phyloP scores from a whole-genome alignment of 2,888 invertebrate species.

The Cataglyphis altisquamis region DNA sequence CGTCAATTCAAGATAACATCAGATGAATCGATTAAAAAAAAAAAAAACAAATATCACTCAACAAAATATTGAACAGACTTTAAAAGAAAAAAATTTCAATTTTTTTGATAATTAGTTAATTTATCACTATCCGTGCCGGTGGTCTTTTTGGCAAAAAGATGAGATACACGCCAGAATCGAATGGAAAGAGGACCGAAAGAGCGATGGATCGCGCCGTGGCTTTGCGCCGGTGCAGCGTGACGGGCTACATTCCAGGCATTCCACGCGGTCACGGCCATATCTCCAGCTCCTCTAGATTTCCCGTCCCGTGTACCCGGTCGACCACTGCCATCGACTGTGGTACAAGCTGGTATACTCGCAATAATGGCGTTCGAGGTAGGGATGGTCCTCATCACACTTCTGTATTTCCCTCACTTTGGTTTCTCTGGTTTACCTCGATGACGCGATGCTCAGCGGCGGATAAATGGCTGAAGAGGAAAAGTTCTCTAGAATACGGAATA shows the following conservation, averaged over 20 bases:
- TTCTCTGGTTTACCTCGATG: conserved; percentile 45
- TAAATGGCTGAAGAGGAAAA: conserved; percentile 28
- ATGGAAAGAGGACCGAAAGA: conserved; percentile 81
- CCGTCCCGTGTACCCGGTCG: conserved; percentile 68
- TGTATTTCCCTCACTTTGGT: conserved; percentile 37
- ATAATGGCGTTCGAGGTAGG: conserved; percentile 39
- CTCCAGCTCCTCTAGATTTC: conserved; percentile 84
- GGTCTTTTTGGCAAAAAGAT: conserved; percentile 55
- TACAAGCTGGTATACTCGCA: conserved; percentile 51
- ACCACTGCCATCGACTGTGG: conserved; percentile 51
- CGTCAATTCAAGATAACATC: neutral
- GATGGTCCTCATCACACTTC: conserved; percentile 47
- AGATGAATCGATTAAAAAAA: neutral
- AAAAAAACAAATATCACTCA: neutral
- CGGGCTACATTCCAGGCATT: conserved; percentile 85
- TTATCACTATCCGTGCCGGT: conserved; percentile 55
- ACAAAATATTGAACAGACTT: neutral
- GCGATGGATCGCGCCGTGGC: conserved; percentile 76
- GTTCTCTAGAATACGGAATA: neutral
- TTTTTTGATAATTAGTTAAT: conserved; percentile 48
- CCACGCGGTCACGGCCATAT: conserved; percentile 86
- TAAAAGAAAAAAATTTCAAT: neutral
- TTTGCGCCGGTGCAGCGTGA: conserved; percentile 81
- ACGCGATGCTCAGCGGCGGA: conserved; percentile 25
- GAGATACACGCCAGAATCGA: conserved; percentile 76